A percentile compares a stretch with the other conserved stretches of the same genome.
Evolutionary conservation across 2,113 vertebrate genomes (phyloP).

Genomic region (Pelobates fuscus): DNA sequence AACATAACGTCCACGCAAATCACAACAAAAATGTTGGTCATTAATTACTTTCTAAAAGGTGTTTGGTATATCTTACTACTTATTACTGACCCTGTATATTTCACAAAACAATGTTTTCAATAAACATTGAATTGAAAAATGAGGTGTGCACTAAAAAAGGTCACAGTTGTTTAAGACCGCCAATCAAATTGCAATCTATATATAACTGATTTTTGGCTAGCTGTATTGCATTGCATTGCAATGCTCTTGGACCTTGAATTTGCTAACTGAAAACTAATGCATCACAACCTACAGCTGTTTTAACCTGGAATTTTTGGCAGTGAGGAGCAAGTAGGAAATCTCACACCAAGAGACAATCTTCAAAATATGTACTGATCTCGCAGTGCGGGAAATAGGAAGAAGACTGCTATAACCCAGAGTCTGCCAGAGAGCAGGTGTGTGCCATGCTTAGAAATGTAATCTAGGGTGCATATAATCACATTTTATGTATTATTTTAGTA

Average conservation of each 20-base stretch:
- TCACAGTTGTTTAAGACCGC: background rate
- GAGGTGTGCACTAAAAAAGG: background rate
- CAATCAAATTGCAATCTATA: slow-evolving; percentile 3
- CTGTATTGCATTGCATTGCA: background rate
- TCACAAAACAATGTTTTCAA: too few relatives aligned
- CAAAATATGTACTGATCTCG: background rate
- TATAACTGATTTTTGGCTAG: background rate
- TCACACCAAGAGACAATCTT: background rate
- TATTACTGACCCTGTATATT: too few relatives aligned
- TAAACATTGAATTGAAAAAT: too few relatives aligned
- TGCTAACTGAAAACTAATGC: background rate
- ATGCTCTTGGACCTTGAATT: background rate
- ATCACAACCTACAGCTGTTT: background rate
- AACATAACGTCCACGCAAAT: too few relatives aligned
- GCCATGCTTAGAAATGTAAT: too few relatives aligned
- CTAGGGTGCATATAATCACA: too few relatives aligned
- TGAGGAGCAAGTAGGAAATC: background rate
- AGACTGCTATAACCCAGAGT: background rate
- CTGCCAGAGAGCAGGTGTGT: background rate
- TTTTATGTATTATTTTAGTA: too few relatives aligned
- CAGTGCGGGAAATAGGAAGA: background rate
- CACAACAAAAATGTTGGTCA: too few relatives aligned
- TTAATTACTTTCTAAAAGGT: too few relatives aligned
- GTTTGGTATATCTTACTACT: too few relatives aligned
- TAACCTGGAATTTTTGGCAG: background rate